Evolutionary conservation across 2,888 invertebrate genomes (phyloP), one percentile per base, ranked within the genome.

Genomic region (Latrodectus elegans): DNA sequence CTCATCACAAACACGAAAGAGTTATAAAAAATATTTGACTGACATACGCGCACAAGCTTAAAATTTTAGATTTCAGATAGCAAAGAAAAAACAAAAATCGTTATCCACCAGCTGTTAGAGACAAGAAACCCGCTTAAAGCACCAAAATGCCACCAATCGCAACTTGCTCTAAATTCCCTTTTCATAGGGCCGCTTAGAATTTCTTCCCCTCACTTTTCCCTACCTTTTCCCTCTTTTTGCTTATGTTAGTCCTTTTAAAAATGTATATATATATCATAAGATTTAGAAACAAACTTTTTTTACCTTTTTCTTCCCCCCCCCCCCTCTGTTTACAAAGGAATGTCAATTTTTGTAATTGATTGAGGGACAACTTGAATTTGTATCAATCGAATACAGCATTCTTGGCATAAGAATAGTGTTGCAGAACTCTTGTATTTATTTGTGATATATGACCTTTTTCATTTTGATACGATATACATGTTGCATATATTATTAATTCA

Each of bases 71-170:
- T 82, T 82, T 82, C 26, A 53, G 75, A 68, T 60, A 17, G 75
- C 53, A 60, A 64, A 8, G 64, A 53, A 26, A 70, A 55, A 38
- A 17, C 81, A 82, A 70, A 82, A 82, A 82, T 82, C 82, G 82
- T 82, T 75, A 82, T 17, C 67, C 68, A 55, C 68, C 82, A 82
- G 82, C 74, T 82, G 82, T 55, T 68, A 17, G 51, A 53, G 82
- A 82, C 82, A 82, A 80, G 80, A 72, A 80, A 49, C 72, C 80
- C 49, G 73, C 80, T 80, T 73, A 73, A 73, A 80, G 52, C 80
- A 52, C 80, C 64, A 52, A 60, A 73, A 80, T 80, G 73, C 64
- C 73, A 72, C 80, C 72, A 80, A 80, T 80, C 64, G 80, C 60
- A 51, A 55, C 79, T 72, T 80, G 80, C 55, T 73, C 80, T 80